These are phyloP conservation scores for Barypeithes pellucidus DNA, from an alignment of 2,888 invertebrate species.

Conservation along the genomic window DNA sequence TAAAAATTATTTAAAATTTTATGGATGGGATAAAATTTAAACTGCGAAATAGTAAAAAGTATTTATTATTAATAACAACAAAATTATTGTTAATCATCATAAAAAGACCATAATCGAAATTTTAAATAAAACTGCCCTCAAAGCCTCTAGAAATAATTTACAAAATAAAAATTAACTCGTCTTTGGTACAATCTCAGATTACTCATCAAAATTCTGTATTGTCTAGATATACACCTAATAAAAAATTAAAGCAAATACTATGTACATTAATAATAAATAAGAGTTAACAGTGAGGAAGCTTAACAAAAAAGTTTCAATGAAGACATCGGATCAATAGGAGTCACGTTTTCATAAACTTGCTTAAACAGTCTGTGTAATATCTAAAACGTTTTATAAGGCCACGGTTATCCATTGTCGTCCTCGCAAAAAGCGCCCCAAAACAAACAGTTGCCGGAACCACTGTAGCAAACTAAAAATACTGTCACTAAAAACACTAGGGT, in stretches of 20 bases:
- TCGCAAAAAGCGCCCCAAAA: constrained; percentile 92
- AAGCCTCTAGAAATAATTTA: constrained; percentile 29
- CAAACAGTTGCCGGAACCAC: constrained; percentile 95
- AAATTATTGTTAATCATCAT: constrained; percentile 10
- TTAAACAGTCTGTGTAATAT: constrained; percentile 47
- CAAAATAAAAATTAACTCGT: constrained; percentile 16
- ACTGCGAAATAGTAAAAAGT: not conserved
- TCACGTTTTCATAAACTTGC: constrained; percentile 3
- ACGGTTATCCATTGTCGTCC: constrained; percentile 69
- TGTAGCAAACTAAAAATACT: constrained; percentile 95
- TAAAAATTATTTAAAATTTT: not conserved
- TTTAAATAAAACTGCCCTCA: not conserved
- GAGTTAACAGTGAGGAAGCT: constrained; percentile 36
- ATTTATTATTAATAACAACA: not conserved
- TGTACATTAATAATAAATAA: constrained; percentile 45
- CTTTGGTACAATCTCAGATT: constrained; percentile 35
- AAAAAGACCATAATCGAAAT: constrained; percentile 17
- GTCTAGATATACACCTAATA: not conserved
- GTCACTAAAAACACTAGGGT: constrained; percentile 95
- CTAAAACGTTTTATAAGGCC: constrained; percentile 9
- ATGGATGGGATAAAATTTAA: not conserved
- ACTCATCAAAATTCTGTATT: constrained; percentile 7
- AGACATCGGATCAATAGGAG: constrained; percentile 7
- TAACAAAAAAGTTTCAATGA: constrained; percentile 23
- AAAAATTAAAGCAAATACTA: constrained; percentile 25